Evolutionary conservation across 1,140 invertebrate genomes (phyloP).

Genomic region (Trachymyrmex cornetzi): DNA sequence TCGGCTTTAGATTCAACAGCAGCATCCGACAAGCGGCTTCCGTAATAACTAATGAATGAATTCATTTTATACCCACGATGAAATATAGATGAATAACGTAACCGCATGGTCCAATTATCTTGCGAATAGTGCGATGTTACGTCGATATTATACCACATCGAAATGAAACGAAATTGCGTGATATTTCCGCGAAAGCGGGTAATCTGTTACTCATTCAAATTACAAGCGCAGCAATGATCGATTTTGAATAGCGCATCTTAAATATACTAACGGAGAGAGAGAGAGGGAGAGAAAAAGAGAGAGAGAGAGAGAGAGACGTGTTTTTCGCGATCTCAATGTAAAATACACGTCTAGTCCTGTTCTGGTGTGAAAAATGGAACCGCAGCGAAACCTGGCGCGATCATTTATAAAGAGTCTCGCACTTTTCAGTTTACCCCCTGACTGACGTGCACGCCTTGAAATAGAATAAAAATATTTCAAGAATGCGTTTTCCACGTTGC

Average conservation of each 20-base stretch:
- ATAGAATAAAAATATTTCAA: constrained; percentile 39
- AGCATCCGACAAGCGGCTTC: not conserved
- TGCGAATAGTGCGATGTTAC: not conserved
- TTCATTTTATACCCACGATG: constrained; percentile 1
- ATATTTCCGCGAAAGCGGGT: not conserved
- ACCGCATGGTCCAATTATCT: not conserved
- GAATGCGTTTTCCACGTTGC: not conserved
- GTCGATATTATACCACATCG: not conserved
- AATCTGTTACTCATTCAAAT: constrained; percentile 1
- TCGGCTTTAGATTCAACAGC: constrained; percentile 19
- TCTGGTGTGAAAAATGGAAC: constrained; percentile 44
- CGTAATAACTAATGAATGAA: constrained; percentile 4
- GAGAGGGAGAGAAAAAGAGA: not conserved
- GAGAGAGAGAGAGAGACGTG: not conserved
- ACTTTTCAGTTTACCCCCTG: constrained; percentile 14
- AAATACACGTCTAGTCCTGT: constrained; percentile 9
- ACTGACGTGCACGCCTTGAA: constrained; percentile 29
- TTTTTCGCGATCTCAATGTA: constrained; percentile 14
- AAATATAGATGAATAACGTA: not conserved
- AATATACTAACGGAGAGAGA: too few relatives aligned
- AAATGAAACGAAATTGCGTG: constrained; percentile 1
- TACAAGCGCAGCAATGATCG: not conserved
- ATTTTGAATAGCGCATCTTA: not conserved
- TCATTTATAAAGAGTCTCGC: constrained; percentile 43
- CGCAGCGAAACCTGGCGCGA: constrained; percentile 24